Evolutionary conservation across 2,888 invertebrate genomes (phyloP).

Genomic region (Palloptera scutellata): DNA sequence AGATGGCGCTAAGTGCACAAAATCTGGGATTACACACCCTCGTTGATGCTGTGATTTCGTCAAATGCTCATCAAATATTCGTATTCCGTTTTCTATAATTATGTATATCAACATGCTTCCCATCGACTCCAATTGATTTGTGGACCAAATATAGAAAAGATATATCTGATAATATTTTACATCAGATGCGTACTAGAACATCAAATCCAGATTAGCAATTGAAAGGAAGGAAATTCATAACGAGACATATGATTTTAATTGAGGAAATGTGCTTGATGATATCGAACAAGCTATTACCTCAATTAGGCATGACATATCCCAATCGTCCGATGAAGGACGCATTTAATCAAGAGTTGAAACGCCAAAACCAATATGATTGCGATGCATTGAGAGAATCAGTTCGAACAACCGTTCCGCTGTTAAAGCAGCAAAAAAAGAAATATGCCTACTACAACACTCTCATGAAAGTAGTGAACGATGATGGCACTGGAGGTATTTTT

Average conservation of each 20-base stretch:
- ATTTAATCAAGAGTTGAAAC: no score
- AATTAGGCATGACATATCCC: slow-evolving; percentile 37
- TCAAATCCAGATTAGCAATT: no score
- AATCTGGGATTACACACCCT: no score
- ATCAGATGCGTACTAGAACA: slow-evolving; percentile 17
- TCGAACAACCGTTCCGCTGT: not conserved
- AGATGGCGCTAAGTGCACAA: no score
- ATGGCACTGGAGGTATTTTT: not conserved
- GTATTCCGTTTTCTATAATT: slow-evolving; percentile 10
- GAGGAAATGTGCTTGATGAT: slow-evolving; percentile 22
- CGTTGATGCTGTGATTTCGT: no score
- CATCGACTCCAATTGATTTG: slow-evolving; percentile 16
- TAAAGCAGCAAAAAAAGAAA: not conserved
- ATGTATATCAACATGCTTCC: slow-evolving; percentile 22
- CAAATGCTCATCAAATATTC: no score
- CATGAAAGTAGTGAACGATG: no score
- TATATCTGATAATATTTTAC: slow-evolving; percentile 25
- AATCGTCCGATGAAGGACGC: slow-evolving; percentile 28
- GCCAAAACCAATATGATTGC: no score
- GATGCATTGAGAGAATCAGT: slow-evolving; percentile 8
- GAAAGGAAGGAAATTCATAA: slow-evolving; percentile 26
- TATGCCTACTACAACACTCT: no score
- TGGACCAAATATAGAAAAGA: slow-evolving; percentile 12
- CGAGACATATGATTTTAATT: slow-evolving; percentile 24
- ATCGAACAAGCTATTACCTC: slow-evolving; percentile 16